Base-by-base conservation (phyloP, 2,797 vertebrate species). In the Coregonus ussuriensis region DNA sequence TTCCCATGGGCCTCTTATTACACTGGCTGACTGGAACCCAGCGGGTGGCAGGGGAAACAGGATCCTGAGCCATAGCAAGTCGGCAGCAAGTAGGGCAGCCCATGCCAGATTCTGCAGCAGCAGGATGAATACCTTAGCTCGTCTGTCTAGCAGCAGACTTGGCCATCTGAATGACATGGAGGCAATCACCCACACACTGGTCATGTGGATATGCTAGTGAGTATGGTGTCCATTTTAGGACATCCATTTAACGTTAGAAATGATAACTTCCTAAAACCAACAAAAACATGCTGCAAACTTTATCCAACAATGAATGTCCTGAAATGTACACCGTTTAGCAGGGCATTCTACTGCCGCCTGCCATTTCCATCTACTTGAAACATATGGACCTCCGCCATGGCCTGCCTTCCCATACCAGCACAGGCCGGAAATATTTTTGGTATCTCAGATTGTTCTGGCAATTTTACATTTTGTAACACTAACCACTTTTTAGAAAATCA, bases 1-100 rank as follows among this genome's bases (percentile, higher is more conserved):
- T 68, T 65, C 76, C 75, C 78, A 3, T 25, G 54, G 75, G 72
- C 78, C 71, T 54, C 62, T 73, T 51, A 73, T 67, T 74, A 63
- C 35, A 4, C 56, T 74, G 59, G 70, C 21, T 29, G 25, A 35
- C 47, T 47, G 35, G 56, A 51, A 41, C 6, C 14, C 35, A 63
- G 72, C 35, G 33, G 56, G 54, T 29, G 56, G 56, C 33, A 21
- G 51, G 21, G n/a, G 18, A 1, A 47, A 63, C 11, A 21, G n/a
- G 72, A 16, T 11, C 33, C 33, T 25, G 21, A 14, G 59, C 59
- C 21, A 29, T n/a, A 21, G 41, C 11, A 52, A 47, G 66, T 68
- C 33, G 33, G 33, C 25, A 25, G 25, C 25, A 25, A 25, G 25
- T 25, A 25, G 25, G 25, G 25, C 15, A 33, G 18, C 15, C 66